These are phyloP conservation scores for Hypotaenidia philippensis DNA, from an alignment of 2,797 vertebrate species.

Conservation along the genomic window DNA sequence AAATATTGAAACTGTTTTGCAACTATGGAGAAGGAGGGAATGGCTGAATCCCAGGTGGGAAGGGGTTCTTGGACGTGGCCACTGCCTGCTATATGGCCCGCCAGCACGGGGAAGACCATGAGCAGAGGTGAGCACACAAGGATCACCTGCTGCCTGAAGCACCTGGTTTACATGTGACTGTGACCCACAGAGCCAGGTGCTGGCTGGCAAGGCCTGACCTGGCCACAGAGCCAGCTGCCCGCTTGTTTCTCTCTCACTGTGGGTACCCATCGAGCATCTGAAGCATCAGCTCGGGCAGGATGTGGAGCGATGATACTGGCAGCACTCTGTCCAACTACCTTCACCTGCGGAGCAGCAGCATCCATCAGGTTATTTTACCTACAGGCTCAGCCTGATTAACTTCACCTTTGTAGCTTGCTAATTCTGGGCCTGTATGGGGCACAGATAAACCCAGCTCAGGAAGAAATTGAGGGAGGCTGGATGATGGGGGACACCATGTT, in stretches of 20 bases:
- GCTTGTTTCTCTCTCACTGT: neutral
- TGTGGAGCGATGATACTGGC: neutral
- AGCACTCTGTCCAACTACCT: neutral
- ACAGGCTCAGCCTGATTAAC: neutral
- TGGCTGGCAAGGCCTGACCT: neutral
- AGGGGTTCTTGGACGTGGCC: neutral
- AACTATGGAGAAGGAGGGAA: neutral
- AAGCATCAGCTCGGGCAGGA: neutral
- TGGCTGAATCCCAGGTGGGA: rapidly evolving
- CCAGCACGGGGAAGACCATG: rapidly evolving
- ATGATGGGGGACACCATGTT: neutral
- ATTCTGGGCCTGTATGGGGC: neutral
- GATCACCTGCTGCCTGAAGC: neutral
- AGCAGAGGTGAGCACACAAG: neutral
- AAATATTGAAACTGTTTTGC: neutral
- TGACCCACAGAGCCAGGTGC: rapidly evolving
- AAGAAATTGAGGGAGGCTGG: neutral
- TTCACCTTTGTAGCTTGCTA: neutral
- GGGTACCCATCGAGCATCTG: neutral
- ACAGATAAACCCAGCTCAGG: neutral
- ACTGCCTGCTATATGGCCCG: rapidly evolving
- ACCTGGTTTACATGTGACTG: neutral
- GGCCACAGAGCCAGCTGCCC: neutral
- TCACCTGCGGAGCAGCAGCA: neutral
- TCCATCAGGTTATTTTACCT: neutral